phyloP scores from a whole-genome alignment of 2,113 vertebrate genomes.

The Crotophaga sulcirostris region DNA sequence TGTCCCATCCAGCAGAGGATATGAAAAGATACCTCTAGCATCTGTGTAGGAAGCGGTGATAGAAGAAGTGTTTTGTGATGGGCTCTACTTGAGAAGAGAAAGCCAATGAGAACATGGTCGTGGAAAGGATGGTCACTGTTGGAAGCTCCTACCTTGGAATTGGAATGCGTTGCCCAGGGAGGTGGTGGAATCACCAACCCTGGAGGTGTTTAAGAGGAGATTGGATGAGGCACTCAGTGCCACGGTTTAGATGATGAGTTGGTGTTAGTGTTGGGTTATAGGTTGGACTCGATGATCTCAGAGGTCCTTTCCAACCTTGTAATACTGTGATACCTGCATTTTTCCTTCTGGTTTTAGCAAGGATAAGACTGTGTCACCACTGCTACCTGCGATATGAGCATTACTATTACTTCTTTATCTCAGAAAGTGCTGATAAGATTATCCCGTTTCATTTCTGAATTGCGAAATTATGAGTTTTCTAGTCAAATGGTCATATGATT shows the following conservation, averaged over 20 bases:
- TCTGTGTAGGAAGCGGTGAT: neutral
- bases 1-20: accelerated
- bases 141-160: neutral
- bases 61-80: accelerated
- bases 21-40: neutral
- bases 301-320: too few species aligned
- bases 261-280: too few species aligned
- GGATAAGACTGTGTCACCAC: neutral
- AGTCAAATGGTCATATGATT: neutral
- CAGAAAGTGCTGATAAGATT: neutral
- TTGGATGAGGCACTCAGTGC: too few species aligned
- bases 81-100: neutral
- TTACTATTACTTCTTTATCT: neutral
- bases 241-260: too few species aligned
- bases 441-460: neutral
- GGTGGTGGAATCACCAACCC: too few species aligned
- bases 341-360: neutral
- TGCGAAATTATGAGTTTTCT: neutral
- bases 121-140: accelerated
- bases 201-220: too few species aligned
- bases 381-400: neutral
- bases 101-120: neutral
- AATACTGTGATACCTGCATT: too few species aligned
- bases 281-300: too few species aligned
- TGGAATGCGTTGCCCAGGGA: too few species aligned